Evolutionary conservation across 2,888 invertebrate genomes (phyloP).

Genomic region (Lasioglossum leucozonium): DNA sequence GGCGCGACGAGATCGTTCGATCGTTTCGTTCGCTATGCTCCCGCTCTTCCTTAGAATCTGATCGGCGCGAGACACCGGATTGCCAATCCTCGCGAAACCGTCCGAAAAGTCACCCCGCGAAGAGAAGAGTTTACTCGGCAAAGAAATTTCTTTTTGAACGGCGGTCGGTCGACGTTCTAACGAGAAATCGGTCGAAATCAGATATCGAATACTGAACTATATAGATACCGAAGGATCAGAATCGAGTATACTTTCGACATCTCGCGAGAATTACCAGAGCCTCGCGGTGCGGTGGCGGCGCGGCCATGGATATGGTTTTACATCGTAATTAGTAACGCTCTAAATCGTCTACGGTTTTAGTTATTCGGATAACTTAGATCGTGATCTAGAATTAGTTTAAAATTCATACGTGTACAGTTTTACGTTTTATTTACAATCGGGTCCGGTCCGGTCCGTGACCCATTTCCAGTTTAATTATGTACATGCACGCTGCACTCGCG

Average conservation of each 20-base stretch:
- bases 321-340: constrained; percentile 71
- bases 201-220: not conserved
- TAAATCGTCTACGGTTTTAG: constrained; percentile 72
- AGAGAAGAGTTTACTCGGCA: not conserved
- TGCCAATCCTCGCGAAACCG: constrained; percentile 1
- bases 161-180: not conserved
- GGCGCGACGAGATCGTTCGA: constrained; percentile 5
- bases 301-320: constrained; percentile 77
- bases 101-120: not conserved
- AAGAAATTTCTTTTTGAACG: not conserved
- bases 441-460: constrained; percentile 24
- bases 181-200: not conserved
- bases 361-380: constrained; percentile 70
- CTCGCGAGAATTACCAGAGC: not conserved
- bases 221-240: not conserved
- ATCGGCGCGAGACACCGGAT: not conserved
- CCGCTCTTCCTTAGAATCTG: not conserved
- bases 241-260: not conserved
- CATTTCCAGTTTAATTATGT: constrained; percentile 32
- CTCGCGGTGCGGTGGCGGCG: constrained; percentile 54
- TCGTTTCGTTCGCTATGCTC: not conserved
- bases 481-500: constrained; percentile 28
- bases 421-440: constrained; percentile 70
- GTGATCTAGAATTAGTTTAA: constrained; percentile 68
- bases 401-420: constrained; percentile 67